Evolutionary conservation across 2,797 vertebrate genomes (phyloP), one percentile per base, ranked within the genome.

Genomic region (Neoniphon sammara): DNA sequence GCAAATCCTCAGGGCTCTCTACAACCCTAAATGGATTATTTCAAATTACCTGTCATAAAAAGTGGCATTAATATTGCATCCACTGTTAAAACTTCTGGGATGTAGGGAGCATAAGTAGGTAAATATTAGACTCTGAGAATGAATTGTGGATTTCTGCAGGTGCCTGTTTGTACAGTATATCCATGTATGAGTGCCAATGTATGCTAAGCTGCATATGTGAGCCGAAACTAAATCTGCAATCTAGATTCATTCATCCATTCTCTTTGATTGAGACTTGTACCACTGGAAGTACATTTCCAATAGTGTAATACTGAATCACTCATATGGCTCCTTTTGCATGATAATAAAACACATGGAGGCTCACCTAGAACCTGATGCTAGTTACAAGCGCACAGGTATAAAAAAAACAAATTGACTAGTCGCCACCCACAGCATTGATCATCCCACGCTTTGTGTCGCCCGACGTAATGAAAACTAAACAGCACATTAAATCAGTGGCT

Each of bases 11-110:
- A 10, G 70, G 77, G 80, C 68, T 77, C 77, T 86, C 74, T 52
- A 52, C 30, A 75, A 61, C 66, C 85, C 82, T 80, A 81, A 91
- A 87, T 81, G 73, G 85, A 89, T 88, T 87, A 85, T 89, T 84
- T 85, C 66, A 81, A 91, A 90, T 90, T 81, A 88, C 85, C 80
- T 82, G 85, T 85, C 81, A 82, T 85, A 82, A 85, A 86, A 75
- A 78, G 68, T 80, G 58, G 52, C 68, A 85, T 86, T 82, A 85
- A 87, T 87, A 88, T 70, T 73, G 59, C 66, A 77, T 53, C 53
- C 47, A 18, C 44, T 58, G 46, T 31, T 66, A 70, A 78, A 83
- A 77, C 66, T 74, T 80, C 4, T 20, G 55, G 52, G 67, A 65
- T 9, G 36, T 18, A 56, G 36, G 18, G 20, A 47, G 30, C 4